Evolutionary conservation across 2,888 invertebrate species (phyloP).

Genomic region (Melinaea marsaeus): DNA sequence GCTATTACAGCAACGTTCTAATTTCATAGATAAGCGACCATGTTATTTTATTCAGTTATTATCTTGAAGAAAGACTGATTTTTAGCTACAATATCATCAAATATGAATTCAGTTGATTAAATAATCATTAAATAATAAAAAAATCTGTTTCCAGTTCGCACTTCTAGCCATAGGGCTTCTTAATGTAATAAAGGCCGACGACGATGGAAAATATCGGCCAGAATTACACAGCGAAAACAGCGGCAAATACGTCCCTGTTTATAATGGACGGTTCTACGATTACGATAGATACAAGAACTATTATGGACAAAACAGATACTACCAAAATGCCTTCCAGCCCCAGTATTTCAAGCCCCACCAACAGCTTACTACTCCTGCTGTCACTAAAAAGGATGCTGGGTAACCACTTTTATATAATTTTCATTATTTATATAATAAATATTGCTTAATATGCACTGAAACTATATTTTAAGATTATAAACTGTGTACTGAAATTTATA

Average conservation of each 20-base stretch:
- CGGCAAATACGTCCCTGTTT: slow-evolving; percentile 42
- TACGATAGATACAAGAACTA: slow-evolving; percentile 39
- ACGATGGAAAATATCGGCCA: slow-evolving; percentile 71
- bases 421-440: slow-evolving; percentile 17
- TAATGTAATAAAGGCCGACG: slow-evolving; percentile 41
- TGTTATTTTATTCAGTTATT: not conserved
- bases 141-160: slow-evolving; percentile 25
- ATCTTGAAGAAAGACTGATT: too few species aligned
- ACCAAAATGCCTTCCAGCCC: slow-evolving; percentile 49
- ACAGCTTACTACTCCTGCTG: slow-evolving; percentile 50
- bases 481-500: too few species aligned
- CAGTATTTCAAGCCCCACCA: slow-evolving; percentile 44
- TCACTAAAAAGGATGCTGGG: slow-evolving; percentile 45
- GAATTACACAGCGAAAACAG: slow-evolving; percentile 54
- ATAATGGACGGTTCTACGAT: slow-evolving; percentile 47
- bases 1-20: not conserved
- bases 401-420: slow-evolving; percentile 7
- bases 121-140: not conserved
- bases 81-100: too few species aligned
- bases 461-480: too few species aligned
- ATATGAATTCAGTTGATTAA: not conserved
- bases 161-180: slow-evolving; percentile 27
- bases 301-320: slow-evolving; percentile 40
- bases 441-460: too few species aligned
- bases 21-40: not conserved